Percentiles rank a stretch among this genome's conserved stretches.
Conservation (phyloP, 2,888 invertebrate species). For the Opisthograptis luteolata region DNA sequence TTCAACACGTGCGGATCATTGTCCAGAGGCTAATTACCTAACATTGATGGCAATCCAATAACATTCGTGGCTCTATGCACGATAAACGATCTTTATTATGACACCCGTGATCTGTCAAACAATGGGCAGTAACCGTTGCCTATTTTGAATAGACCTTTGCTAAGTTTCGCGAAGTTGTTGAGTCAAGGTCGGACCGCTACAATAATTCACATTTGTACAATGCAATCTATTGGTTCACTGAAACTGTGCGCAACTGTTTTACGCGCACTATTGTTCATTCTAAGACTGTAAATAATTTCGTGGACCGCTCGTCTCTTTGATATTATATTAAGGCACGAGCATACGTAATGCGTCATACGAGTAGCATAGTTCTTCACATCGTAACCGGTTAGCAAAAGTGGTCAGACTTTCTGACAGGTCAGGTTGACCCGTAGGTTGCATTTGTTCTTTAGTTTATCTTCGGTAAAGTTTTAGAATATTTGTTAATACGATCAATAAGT, state of each 20-base stretch:
- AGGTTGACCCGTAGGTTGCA: no score
- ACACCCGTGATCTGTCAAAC: conserved; percentile 50
- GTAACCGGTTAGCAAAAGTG: no score
- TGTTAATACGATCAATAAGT: no score
- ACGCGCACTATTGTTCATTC: background rate
- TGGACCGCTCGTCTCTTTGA: background rate
- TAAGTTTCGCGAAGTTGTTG: conserved; percentile 39
- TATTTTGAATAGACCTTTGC: conserved; percentile 45
- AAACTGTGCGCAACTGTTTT: background rate
- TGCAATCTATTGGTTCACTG: background rate
- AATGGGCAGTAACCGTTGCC: conserved; percentile 52
- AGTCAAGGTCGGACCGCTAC: conserved; percentile 18
- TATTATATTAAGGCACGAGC: no score
- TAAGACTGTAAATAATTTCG: background rate
- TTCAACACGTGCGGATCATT: conserved; percentile 5
- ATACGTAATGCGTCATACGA: no score
- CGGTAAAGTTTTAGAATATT: no score
- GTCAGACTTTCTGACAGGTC: no score
- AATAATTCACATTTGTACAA: conserved; percentile 6
- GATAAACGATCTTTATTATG: conserved; percentile 49
- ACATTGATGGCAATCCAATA: conserved; percentile 18
- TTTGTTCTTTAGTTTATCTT: no score
- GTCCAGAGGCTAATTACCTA: conserved; percentile 26
- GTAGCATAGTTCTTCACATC: no score
- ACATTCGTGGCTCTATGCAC: conserved; percentile 21